Evolutionary conservation across 2,888 invertebrate species (phyloP).

Genomic region (Chalcis sispes): DNA sequence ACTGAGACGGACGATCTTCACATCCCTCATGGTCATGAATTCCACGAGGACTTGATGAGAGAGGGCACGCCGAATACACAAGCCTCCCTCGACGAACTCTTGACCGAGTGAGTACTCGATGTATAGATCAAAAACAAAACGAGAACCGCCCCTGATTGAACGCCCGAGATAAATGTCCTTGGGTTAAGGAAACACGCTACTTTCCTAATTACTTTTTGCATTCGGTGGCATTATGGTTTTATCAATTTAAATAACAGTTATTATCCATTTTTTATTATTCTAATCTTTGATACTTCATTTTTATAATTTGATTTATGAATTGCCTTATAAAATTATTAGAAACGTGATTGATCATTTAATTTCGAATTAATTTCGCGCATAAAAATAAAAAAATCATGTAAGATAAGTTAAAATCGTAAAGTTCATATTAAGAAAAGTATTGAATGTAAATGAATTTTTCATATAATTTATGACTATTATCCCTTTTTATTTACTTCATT

Average conservation of each 20-base stretch:
- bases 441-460: no score
- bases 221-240: not conserved
- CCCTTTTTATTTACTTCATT: no score
- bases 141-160: not conserved
- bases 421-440: no score
- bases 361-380: no score
- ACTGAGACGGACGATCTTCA: slow-evolving; percentile 85
- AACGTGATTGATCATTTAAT: no score
- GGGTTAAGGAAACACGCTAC: not conserved
- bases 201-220: slow-evolving; percentile 1
- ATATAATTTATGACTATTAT: no score
- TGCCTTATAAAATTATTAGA: no score
- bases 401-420: no score
- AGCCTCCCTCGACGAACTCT: slow-evolving; percentile 74
- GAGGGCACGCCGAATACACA: slow-evolving; percentile 73
- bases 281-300: not conserved
- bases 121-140: slow-evolving; percentile 46
- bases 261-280: not conserved
- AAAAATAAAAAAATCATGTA: no score
- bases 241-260: no score
- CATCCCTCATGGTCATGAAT: slow-evolving; percentile 71
- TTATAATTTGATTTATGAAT: not conserved
- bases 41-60: slow-evolving; percentile 71
- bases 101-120: slow-evolving; percentile 76
- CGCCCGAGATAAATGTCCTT: slow-evolving; percentile 33